A percentile compares a stretch with the other conserved stretches of the same genome.
Evolutionary conservation across 2,888 invertebrate species (phyloP).

Genomic region (Thelaira solivaga): DNA sequence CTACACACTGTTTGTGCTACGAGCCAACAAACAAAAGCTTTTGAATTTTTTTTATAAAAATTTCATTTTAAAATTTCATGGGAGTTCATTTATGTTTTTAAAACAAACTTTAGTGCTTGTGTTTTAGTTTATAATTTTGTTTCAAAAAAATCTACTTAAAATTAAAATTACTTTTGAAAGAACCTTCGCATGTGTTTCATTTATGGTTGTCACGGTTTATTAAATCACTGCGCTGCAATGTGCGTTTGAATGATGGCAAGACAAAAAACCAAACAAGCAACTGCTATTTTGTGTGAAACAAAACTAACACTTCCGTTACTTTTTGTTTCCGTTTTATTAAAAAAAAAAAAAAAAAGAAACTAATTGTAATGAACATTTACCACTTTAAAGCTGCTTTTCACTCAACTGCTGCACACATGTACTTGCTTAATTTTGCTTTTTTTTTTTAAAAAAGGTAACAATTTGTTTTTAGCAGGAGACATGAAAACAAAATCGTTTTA

Average conservation of each 20-base stretch:
- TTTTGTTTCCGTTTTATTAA: conserved; percentile 23
- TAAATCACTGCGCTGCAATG: conserved; percentile 3
- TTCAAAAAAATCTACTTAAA: neutral
- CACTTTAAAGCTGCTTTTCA: neutral
- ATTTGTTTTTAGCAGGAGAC: no score
- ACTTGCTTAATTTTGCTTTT: conserved; percentile 9
- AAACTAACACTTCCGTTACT: conserved; percentile 54
- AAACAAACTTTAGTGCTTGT: no score
- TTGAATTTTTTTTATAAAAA: no score
- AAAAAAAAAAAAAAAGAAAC: no score
- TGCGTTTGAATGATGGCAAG: neutral
- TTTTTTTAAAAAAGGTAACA: conserved; percentile 14
- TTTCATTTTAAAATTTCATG: no score
- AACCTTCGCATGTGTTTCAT: no score
- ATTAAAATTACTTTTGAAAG: no score
- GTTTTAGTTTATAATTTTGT: no score
- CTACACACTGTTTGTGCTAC: no score
- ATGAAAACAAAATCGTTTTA: neutral
- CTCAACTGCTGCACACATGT: conserved; percentile 31
- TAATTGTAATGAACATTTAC: no score
- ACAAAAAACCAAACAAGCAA: conserved; percentile 3
- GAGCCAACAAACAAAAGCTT: no score
- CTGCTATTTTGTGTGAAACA: conserved; percentile 29
- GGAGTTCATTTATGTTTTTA: no score
- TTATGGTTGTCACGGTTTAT: neutral